Base-by-base conservation (phyloP, 1,140 invertebrate species). In the Sarcophaga peregrina region DNA sequence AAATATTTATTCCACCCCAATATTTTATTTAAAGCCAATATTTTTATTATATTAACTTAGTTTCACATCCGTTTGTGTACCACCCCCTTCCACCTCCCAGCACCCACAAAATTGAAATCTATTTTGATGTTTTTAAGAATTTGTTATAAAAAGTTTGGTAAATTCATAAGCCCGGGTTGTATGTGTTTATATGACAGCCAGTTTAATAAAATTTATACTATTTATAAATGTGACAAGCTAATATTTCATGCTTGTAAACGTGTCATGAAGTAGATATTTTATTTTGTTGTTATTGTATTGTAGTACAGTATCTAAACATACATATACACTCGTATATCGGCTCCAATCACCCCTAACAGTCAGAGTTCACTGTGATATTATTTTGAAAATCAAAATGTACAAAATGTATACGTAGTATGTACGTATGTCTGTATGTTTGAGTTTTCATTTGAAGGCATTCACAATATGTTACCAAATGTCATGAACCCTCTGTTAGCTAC, bases 161-260 rank as follows among this genome's bases (percentile, higher is more conserved):
- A 13, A 58, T 58, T 4, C 25, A 1, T 2, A 2, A 37, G 25
- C 25, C 25, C 25, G 25, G 1, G 25, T 37, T 58, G 15, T 58
- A n/a, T 58, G 54, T 58, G 13, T 58, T 13, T 58, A 13, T 13
- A 11, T 58, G 54, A 58, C 54, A 58, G 13, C 54, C 54, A 58
- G 54, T n/a, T 58, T 58, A 58, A 58, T n/a, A 58, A 58, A 58
- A 58, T 37, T 37, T 37, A 37, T 37, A 37, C 1, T 58, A 58
- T 58, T 58, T 58, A 58, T 58, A 58, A 58, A 58, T 58, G 54
- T 58, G 54, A 58, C 54, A 58, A 58, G 54, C 54, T 58, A 58
- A 58, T 58, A 58, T 58, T 58, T 58, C n/a, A 58, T 54, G n/a
- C 13, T 58, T 58, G n/a, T 58, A 58, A 58, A 58, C 54, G 54